Evolutionary conservation across 2,797 vertebrate genomes (phyloP).

Genomic region (Sphaeramia orbicularis): DNA sequence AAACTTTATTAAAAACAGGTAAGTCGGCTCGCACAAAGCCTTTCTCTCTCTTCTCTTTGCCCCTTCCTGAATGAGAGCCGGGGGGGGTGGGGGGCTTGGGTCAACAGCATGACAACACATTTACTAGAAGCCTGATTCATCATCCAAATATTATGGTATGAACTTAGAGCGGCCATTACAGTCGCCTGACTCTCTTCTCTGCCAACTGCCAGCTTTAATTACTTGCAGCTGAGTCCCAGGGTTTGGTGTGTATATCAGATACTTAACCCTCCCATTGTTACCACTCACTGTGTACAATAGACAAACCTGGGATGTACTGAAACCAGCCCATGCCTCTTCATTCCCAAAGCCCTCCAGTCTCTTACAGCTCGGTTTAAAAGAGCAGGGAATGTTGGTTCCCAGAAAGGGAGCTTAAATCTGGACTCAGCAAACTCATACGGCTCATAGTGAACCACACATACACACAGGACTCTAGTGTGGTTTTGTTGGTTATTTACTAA

Average conservation of each 20-base stretch:
- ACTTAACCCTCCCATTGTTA: constrained; percentile 82
- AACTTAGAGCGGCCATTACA: constrained; percentile 79
- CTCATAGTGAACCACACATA: constrained; percentile 57
- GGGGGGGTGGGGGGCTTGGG: constrained; percentile 68
- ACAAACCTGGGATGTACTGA: constrained; percentile 78
- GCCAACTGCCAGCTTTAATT: constrained; percentile 86
- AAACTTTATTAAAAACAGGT: constrained; percentile 70
- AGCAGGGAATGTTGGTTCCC: constrained; percentile 74
- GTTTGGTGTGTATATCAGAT: constrained; percentile 82
- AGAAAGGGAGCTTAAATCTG: constrained; percentile 77
- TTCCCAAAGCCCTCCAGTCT: constrained; percentile 76
- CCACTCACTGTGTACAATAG: constrained; percentile 76
- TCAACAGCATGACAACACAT: constrained; percentile 80
- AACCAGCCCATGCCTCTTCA: constrained; percentile 74
- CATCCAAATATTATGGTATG: constrained; percentile 82
- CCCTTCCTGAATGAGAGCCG: not conserved
- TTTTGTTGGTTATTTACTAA: constrained; percentile 68
- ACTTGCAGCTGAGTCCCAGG: constrained; percentile 83
- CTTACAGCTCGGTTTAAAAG: constrained; percentile 67
- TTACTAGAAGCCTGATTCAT: constrained; percentile 79
- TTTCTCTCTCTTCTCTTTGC: constrained; percentile 49
- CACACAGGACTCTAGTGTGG: constrained; percentile 72
- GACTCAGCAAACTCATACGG: constrained; percentile 68
- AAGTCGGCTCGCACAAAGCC: constrained; percentile 51
- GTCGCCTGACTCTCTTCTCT: constrained; percentile 79